These are phyloP conservation scores for Escarpia spicata DNA, from an alignment of 2,888 invertebrate species.

Conservation along the genomic window DNA sequence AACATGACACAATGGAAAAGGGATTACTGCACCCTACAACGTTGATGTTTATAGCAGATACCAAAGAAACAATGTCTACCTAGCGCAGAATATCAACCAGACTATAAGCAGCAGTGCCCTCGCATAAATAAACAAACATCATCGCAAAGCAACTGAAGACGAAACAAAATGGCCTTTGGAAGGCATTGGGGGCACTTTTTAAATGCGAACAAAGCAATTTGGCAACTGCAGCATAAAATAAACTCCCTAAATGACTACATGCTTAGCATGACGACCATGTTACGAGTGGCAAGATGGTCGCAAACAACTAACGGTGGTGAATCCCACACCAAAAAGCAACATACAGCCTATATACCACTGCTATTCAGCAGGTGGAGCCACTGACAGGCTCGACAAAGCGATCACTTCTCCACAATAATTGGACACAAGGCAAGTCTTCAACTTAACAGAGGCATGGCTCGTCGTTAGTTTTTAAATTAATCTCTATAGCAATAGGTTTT, in stretches of 20 bases:
- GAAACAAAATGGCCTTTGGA: not conserved
- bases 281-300: not conserved
- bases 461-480: not conserved
- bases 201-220: slow-evolving; percentile 1
- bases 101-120: not conserved
- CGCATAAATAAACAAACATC: not conserved
- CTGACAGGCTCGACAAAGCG: not conserved
- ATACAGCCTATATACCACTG: too few species aligned
- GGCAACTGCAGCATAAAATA: not conserved
- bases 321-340: not conserved
- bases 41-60: not conserved
- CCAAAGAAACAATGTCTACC: not conserved
- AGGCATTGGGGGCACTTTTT: not conserved
- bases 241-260: not conserved
- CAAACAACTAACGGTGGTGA: not conserved
- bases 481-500: slow-evolving; percentile 4
- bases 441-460: not conserved
- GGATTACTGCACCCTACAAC: not conserved
- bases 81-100: not conserved
- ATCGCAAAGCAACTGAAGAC: not conserved
- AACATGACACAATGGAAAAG: not conserved
- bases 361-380: not conserved
- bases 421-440: not conserved
- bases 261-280: not conserved
- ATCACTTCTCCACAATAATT: not conserved